Percentiles rank a stretch among this genome's conserved stretches.
These are phyloP conservation scores for Naso thynnoides DNA, from an alignment of 2,797 vertebrate genomes.

Conservation along the genomic window DNA sequence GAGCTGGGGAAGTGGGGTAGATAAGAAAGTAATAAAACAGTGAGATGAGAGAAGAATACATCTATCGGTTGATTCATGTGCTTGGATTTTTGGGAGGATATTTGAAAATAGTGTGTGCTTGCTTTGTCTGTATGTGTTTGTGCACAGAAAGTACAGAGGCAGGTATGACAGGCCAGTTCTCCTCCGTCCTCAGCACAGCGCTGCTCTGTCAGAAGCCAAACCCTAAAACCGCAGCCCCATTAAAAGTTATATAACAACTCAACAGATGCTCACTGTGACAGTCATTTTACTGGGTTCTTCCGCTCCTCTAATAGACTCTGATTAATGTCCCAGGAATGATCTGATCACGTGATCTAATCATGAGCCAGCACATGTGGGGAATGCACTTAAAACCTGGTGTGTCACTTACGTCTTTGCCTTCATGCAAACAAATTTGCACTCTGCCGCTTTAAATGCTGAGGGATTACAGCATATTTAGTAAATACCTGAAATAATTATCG, in stretches of 20 bases:
- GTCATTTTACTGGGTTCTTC: slow-evolving; percentile 35
- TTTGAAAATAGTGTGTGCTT: neutral
- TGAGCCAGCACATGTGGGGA: slow-evolving; percentile 44
- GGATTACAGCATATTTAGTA: slow-evolving; percentile 12
- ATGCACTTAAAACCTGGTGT: slow-evolving; percentile 22
- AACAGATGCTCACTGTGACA: slow-evolving; percentile 71
- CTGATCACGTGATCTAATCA: slow-evolving; percentile 24
- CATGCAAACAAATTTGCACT: slow-evolving; percentile 5
- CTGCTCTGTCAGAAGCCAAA: slow-evolving; percentile 61
- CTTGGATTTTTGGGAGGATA: neutral
- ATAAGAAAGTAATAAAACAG: slow-evolving; percentile 24
- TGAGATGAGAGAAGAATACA: neutral
- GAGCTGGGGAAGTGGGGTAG: neutral
- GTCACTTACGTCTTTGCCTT: neutral
- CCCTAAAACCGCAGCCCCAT: slow-evolving; percentile 65
- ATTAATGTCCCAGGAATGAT: slow-evolving; percentile 44
- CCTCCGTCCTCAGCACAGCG: slow-evolving; percentile 53
- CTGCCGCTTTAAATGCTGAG: neutral
- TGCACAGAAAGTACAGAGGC: slow-evolving; percentile 24
- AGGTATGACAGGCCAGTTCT: slow-evolving; percentile 49
- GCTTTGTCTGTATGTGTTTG: neutral
- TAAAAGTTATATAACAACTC: slow-evolving; percentile 68
- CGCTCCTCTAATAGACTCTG: slow-evolving; percentile 51
- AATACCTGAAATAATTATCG: slow-evolving; percentile 19
- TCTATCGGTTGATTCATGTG: neutral